Evolutionary conservation across 2,113 vertebrate genomes (phyloP).

Genomic region (Indri indri): DNA sequence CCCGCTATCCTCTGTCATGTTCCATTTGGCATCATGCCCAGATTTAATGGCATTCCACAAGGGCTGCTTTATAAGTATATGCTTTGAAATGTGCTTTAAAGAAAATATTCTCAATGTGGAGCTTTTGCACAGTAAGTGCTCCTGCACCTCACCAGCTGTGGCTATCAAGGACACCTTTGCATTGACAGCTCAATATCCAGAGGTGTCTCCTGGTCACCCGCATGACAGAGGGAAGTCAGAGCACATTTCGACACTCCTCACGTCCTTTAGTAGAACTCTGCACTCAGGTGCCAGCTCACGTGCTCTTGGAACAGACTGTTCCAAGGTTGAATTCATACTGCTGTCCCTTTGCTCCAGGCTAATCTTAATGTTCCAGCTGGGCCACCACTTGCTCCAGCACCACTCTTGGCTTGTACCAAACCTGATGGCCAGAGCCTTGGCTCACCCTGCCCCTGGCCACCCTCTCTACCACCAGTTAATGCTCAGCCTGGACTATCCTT

Average conservation of each 20-base stretch:
- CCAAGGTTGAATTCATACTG: not conserved
- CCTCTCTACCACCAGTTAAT: not conserved
- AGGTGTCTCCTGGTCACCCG: fast-evolving
- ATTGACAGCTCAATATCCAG: not conserved
- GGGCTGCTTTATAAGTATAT: not conserved
- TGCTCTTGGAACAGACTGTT: too few species aligned
- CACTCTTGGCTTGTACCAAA: not conserved
- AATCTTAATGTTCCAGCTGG: not conserved
- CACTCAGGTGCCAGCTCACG: not conserved
- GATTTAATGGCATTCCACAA: not conserved
- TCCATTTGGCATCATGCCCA: slow-evolving; percentile 49
- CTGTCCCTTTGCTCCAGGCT: not conserved
- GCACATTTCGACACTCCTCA: not conserved
- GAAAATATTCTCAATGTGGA: not conserved
- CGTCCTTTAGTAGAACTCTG: not conserved
- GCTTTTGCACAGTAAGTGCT: not conserved
- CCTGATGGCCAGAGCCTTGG: not conserved
- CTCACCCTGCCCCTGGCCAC: not conserved
- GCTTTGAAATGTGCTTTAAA: slow-evolving; percentile 29
- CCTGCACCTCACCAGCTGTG: not conserved
- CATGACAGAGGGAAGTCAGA: not conserved
- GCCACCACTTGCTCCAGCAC: not conserved
- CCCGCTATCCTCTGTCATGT: not conserved
- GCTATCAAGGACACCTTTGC: not conserved
- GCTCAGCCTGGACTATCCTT: not conserved